Conservation (phyloP, 1,140 invertebrate genomes). For the Zaprionus lachaisei region DNA sequence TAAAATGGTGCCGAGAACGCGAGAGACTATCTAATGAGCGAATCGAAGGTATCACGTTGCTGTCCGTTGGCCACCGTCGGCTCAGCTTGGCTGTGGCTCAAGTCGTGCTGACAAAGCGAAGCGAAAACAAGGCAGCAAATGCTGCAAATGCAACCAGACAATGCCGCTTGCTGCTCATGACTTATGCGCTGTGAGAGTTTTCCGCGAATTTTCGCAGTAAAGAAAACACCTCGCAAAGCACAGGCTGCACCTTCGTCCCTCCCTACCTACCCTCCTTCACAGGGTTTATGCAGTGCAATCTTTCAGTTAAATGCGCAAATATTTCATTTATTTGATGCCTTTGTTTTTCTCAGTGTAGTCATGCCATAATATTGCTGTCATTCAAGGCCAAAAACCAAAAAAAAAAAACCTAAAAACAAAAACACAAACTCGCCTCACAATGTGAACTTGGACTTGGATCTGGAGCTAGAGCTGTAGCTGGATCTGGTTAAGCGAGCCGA, state of each 20-base stretch:
- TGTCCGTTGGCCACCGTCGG: conserved; percentile 13
- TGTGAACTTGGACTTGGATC: conserved; percentile 42
- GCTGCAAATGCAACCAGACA: conserved; percentile 33
- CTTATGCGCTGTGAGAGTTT: conserved; percentile 53
- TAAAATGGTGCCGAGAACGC: not conserved
- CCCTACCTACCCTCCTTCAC: no score
- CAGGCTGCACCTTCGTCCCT: not conserved
- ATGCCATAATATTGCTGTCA: conserved; percentile 45
- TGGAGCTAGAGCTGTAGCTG: conserved; percentile 5
- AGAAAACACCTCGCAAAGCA: conserved; percentile 24
- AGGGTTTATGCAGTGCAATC: not conserved
- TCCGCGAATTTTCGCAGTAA: conserved; percentile 48
- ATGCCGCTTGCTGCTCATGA: conserved; percentile 43
- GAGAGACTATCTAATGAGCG: conserved; percentile 41
- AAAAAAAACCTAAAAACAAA: conserved; percentile 39
- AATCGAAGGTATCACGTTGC: conserved; percentile 37
- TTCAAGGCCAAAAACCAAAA: conserved; percentile 68
- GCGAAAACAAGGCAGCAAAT: conserved; percentile 42
- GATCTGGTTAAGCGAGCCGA: conserved; percentile 28
- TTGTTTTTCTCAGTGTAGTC: conserved; percentile 5
- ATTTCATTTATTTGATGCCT: not conserved
- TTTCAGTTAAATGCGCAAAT: not conserved
- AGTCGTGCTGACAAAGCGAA: conserved; percentile 45
- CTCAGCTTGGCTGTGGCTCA: not conserved
- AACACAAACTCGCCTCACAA: conserved; percentile 39